Percentiles rank a stretch among this genome's conserved stretches.
These are phyloP conservation scores for Eunapius fragilis DNA, from an alignment of 37 sponge, comb jelly and placozoan species.

Conservation along the genomic window DNA sequence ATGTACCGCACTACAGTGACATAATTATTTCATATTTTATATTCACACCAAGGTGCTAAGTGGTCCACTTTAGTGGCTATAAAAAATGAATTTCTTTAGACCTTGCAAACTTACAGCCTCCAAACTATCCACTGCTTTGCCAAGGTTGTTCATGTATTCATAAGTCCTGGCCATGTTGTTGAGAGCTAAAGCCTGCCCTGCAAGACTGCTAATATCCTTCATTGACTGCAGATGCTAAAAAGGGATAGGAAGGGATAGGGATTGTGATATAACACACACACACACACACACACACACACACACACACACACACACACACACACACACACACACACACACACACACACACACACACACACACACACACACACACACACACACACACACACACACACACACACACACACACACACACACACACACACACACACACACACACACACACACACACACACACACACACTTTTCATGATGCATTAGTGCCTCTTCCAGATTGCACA, in stretches of 20 bases:
- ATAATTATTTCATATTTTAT: not conserved
- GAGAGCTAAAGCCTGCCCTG: conserved; percentile 75
- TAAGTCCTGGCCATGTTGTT: conserved; percentile 59
- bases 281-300: not conserved
- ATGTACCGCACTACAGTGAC: not conserved
- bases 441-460: conserved; percentile 1
- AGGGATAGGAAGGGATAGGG: not conserved
- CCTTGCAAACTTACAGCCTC: conserved; percentile 39
- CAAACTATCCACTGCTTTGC: conserved; percentile 58
- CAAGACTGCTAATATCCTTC: conserved; percentile 35
- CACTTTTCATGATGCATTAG: conserved; percentile 72
- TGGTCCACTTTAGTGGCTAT: not conserved
- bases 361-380: not conserved
- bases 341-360: not conserved
- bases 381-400: not conserved
- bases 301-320: not conserved
- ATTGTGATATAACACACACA: not conserved
- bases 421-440: not conserved
- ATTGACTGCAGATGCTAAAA: conserved; percentile 53
- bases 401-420: not conserved
- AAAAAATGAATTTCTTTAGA: not conserved
- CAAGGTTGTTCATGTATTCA: conserved; percentile 53
- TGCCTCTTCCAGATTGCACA: conserved; percentile 61
- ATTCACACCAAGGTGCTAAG: not conserved
- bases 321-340: not conserved